These are phyloP conservation scores for Chelonia mydas DNA, from an alignment of 2,797 vertebrate species.

Conservation along the genomic window DNA sequence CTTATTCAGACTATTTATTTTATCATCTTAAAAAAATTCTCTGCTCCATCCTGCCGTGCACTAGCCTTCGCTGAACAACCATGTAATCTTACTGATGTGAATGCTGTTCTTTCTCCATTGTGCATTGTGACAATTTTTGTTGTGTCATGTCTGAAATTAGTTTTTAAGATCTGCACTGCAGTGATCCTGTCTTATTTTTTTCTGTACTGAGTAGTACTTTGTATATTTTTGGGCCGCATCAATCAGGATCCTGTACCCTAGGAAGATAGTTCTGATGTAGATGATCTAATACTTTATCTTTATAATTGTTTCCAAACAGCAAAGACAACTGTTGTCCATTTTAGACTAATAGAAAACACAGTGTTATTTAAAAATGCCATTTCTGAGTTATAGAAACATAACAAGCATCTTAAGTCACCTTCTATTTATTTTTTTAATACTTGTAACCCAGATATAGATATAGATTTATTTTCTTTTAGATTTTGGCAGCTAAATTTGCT, in stretches of 20 bases:
- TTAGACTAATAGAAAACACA: neutral
- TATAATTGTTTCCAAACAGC: neutral
- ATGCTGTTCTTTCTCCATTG: neutral
- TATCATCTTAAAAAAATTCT: neutral
- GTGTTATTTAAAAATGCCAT: neutral
- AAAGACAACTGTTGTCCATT: neutral
- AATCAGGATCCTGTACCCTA: neutral
- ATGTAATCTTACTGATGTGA: neutral
- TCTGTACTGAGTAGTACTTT: neutral
- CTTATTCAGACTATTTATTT: neutral
- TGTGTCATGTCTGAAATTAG: neutral
- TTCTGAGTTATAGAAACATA: conserved; percentile 5
- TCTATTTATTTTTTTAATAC: conserved; percentile 10
- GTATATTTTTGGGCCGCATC: neutral
- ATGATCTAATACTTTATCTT: neutral
- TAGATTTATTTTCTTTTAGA: neutral
- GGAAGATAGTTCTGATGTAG: neutral
- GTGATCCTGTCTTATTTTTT: neutral
- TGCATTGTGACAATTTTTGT: neutral
- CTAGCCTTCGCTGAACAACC: neutral
- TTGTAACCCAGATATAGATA: neutral
- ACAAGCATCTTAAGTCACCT: neutral
- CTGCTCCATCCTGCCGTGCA: neutral
- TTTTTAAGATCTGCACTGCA: neutral
- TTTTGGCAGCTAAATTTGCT: neutral